Evolutionary conservation across 2,888 invertebrate genomes (phyloP), one percentile per base, ranked within the genome.

Genomic region (Camptogramma bilineatum): DNA sequence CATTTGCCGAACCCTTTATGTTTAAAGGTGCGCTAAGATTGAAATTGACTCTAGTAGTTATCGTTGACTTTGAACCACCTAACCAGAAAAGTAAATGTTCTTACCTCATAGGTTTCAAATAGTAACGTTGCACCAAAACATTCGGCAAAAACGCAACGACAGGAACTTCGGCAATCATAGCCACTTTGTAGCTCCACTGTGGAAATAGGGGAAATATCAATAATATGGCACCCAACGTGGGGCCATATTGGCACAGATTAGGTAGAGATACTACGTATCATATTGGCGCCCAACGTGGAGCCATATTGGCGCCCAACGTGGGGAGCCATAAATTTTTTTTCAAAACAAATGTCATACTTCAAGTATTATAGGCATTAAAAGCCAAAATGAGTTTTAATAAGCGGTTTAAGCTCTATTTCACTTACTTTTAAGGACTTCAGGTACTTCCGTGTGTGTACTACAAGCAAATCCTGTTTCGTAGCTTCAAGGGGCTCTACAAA

Each of bases 101-200:
- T 62, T 84, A 95, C 95, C 96, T 95, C 95, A 97, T 96, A 16
- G 97, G 97, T 62, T 94, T 94, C 70, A 98, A 90, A 75, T 97
- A 96, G 56, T 95, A 95, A 66, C 93, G 92, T 83, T 98, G 97
- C 2, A 97, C 95, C 54, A 97, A 85, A 61, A 93, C 93, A 81
- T 97, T 97, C 54, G 98, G 98, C 64, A 98, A 90, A 62, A 96
- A 89, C 7, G 96, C 94, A 44, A 97, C 87, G 1, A 95, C 90
- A 13, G 96, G 95, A 4, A 98, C 94, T 88, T 98, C 97, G 0
- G 97, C 95, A 71, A 97, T 97, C 70, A 94, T 89, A 0, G 97
- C 97, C 21, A 97, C 97, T 81, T 95, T 96, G 62, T 94, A 88
- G 79, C 97, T 97, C 95, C 96, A 97, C 96, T 97, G 86, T 42